phyloP scores from a whole-genome alignment of 1,140 invertebrate species.

The Hydropsyche tenuis region DNA sequence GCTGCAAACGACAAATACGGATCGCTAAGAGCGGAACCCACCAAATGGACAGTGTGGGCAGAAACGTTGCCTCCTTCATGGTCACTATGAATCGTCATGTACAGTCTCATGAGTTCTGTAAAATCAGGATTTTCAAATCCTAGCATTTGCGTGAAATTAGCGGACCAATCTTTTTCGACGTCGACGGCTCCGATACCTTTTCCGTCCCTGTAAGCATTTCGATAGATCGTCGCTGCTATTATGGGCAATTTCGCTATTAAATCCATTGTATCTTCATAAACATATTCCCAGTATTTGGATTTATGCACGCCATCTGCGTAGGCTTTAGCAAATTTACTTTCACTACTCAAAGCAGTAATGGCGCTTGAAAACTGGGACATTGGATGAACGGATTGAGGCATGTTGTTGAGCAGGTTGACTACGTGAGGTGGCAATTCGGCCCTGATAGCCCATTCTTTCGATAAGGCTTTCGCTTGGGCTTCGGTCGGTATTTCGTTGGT shows the following conservation, averaged over 20 bases:
- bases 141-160: constrained; percentile 92
- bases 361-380: constrained; percentile 96
- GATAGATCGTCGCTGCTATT: constrained; percentile 93
- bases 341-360: constrained; percentile 89
- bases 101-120: constrained; percentile 92
- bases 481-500: constrained; percentile 85
- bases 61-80: constrained; percentile 92
- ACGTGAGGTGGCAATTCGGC: constrained; percentile 86
- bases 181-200: constrained; percentile 89
- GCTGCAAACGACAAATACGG: constrained; percentile 89
- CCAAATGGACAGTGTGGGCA: constrained; percentile 88
- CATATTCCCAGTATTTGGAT: constrained; percentile 82
- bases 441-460: constrained; percentile 82
- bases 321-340: constrained; percentile 93
- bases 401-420: constrained; percentile 92
- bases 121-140: constrained; percentile 88
- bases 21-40: constrained; percentile 90
- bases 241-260: constrained; percentile 95
- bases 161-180: constrained; percentile 89
- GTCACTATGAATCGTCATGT: constrained; percentile 93
- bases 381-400: constrained; percentile 90
- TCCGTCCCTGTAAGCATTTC: constrained; percentile 86
- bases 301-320: constrained; percentile 87
- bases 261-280: constrained; percentile 95
- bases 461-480: constrained; percentile 76